phyloP scores from a whole-genome alignment of 2,113 vertebrate species.

The Mesitornis unicolor region DNA sequence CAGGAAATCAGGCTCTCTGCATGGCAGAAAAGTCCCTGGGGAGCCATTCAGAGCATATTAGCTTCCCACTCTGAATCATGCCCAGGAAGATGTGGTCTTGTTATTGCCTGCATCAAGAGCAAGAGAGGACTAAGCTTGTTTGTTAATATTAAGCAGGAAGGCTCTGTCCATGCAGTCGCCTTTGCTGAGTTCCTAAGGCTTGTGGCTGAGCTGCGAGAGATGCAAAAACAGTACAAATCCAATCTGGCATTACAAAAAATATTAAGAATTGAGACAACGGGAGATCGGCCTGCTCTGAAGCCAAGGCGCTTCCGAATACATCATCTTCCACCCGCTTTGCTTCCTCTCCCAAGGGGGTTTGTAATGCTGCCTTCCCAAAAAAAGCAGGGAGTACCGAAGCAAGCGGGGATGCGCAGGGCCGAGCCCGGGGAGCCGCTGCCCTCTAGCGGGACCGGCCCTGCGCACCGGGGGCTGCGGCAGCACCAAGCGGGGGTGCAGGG shows the following conservation, averaged over 20 bases:
- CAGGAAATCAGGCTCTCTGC: neutral
- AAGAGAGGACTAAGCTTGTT: neutral
- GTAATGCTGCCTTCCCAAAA: neutral
- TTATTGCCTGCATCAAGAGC: neutral
- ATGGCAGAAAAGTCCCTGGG: slow-evolving; percentile 30
- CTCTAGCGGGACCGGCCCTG: neutral
- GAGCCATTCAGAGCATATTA: slow-evolving; percentile 8
- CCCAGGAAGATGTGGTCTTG: slow-evolving; percentile 14
- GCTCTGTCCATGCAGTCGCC: neutral
- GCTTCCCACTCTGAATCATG: slow-evolving; percentile 22
- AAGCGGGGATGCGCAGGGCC: neutral
- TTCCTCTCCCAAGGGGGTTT: neutral
- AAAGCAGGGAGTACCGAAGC: neutral
- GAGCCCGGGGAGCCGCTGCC: neutral
- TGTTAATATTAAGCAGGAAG: neutral
- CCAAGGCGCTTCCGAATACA: neutral
- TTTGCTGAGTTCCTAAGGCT: neutral
- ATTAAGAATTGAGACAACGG: neutral
- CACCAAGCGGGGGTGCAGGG: rapidly evolving
- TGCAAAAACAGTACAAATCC: too few species aligned
- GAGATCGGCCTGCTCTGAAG: neutral
- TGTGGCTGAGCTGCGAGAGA: rapidly evolving
- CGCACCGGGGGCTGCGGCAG: neutral
- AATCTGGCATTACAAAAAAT: too few species aligned
- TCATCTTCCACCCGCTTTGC: rapidly evolving